Evolutionary conservation across 2,888 invertebrate genomes (phyloP), one percentile per base, ranked within the genome.

Genomic region (Ceratothoa steindachneri): DNA sequence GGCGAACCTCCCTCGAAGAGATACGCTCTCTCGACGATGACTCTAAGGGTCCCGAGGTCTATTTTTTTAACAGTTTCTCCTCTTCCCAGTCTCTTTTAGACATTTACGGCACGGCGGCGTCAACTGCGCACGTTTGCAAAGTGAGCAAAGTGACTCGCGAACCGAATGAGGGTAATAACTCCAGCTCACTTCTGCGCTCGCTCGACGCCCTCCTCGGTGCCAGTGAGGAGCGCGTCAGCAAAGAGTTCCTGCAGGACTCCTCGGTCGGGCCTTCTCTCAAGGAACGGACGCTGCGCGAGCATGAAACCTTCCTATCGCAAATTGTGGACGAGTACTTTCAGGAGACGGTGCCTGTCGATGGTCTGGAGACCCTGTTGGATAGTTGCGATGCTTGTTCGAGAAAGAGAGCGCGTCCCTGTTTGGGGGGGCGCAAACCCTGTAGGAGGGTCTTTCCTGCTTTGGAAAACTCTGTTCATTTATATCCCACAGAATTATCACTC

Each of bases 261-360:
- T 41, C 41, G 41, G 7, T 41, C 41, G 41, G 41, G 41, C n/a
- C n/a, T n/a, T 19, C 15, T 9, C 60, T 65, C 27, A 69, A 72
- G 27, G 65, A 72, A 15, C 67, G 71, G 51, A 73, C 69, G 24
- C 71, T 70, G 75, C 72, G 60, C 7, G 72, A 73, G 55, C 73
- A 75, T 69, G 78, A 75, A 67, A 71, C 71, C 22, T 78, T 75
- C 30, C 60, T 73, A 7, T 69, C 73, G 30, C 71, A 70, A 41
- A 73, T 78, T 28, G 78, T 78, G 66, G 73, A 73, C 5, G 78
- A 78, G 69, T 78, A 78, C 67, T 78, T 78, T 60, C 30, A 68
- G 51, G 75, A 75, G 9, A 60, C 19, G 22, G 41, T 41, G 5
- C 41, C 41, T 15, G 41, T 41, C 15, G 5, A 5, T 9, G 41